phyloP scores from a whole-genome alignment of 1,140 invertebrate genomes.

The Hyphantria cunea region DNA sequence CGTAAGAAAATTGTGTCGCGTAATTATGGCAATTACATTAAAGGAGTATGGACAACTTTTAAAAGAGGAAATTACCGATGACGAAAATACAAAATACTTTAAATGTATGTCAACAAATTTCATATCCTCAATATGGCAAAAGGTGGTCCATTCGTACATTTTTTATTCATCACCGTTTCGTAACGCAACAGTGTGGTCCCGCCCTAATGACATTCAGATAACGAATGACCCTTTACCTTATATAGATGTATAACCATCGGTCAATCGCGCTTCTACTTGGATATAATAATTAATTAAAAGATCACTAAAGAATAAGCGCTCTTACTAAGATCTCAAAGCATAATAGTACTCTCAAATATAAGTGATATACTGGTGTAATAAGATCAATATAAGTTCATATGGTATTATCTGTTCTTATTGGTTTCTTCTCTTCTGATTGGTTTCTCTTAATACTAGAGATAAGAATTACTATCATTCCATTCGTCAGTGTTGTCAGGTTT shows the following conservation, averaged over 20 bases:
- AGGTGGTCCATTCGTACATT: constrained; percentile 45
- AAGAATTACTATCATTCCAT: no score
- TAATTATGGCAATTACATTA: constrained; percentile 28
- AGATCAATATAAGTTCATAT: background rate
- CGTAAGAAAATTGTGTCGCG: background rate
- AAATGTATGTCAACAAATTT: constrained; percentile 36
- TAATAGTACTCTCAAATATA: background rate
- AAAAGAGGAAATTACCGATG: constrained; percentile 24
- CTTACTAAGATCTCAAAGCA: background rate
- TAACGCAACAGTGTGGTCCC: constrained; percentile 40
- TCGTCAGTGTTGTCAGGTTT: no score
- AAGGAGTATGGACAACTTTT: constrained; percentile 15
- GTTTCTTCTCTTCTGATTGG: no score
- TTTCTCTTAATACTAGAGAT: no score
- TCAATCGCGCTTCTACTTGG: constrained; percentile 34
- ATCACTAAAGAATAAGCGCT: constrained; percentile 3
- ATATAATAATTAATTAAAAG: constrained; percentile 9
- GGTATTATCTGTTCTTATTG: no score
- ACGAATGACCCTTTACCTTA: constrained; percentile 58
- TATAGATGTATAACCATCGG: constrained; percentile 53
- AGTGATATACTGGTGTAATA: background rate
- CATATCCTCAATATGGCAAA: constrained; percentile 29
- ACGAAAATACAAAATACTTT: constrained; percentile 27
- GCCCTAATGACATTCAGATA: constrained; percentile 39
- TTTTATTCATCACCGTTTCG: constrained; percentile 49